Conservation (phyloP, 2,888 invertebrate genomes). For the Dasypolia templi region DNA sequence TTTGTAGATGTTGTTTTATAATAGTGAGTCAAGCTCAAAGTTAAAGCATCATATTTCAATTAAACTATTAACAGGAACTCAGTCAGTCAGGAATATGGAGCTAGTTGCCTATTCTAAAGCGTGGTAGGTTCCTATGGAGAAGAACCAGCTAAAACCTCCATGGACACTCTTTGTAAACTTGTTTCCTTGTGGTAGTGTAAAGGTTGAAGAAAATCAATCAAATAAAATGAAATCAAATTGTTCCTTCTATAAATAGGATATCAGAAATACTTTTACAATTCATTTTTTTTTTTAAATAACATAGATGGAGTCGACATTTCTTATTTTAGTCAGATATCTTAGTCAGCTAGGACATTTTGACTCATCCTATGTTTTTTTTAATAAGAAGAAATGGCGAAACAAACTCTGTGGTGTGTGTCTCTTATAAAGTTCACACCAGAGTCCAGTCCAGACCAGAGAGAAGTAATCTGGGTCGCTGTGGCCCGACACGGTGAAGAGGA, state of each 20-base stretch:
- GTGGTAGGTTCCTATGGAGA: not conserved
- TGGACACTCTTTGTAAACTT: not conserved
- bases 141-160: too few species aligned
- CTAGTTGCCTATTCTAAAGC: not conserved
- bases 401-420: not conserved
- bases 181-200: not conserved
- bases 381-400: not conserved
- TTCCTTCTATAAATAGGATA: not conserved
- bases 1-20: not conserved
- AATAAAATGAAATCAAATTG: not conserved
- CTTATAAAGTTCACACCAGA: too few species aligned
- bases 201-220: not conserved
- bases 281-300: not conserved
- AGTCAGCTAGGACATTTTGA: too few species aligned
- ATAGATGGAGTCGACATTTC: not conserved
- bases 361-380: too few species aligned
- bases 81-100: not conserved
- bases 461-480: too few species aligned
- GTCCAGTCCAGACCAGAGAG: too few species aligned
- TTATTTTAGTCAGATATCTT: too few species aligned
- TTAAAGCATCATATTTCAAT: not conserved
- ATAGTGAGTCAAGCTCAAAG: not conserved
- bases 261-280: not conserved
- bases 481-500: too few species aligned
- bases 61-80: not conserved